Evolutionary conservation across 2,888 invertebrate genomes (phyloP).

Genomic region (Microplitis deprimator): DNA sequence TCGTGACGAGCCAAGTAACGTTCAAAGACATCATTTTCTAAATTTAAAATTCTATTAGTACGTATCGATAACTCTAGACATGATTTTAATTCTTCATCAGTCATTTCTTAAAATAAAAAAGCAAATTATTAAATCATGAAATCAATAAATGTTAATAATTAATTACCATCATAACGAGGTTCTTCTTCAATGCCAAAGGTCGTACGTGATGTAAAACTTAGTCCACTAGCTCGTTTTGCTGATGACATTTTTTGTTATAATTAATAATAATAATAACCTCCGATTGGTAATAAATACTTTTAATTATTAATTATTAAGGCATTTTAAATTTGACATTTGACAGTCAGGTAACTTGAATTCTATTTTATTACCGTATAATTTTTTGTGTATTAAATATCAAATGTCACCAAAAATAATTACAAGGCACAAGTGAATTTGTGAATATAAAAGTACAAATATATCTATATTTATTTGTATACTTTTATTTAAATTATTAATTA

Average conservation of each 20-base stretch:
- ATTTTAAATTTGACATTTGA: neutral
- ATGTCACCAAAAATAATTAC: no score
- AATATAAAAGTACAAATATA: no score
- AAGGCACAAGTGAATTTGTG: no score
- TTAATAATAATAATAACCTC: neutral
- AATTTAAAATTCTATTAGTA: constrained; percentile 61
- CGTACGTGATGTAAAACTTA: constrained; percentile 47
- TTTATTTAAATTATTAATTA: neutral
- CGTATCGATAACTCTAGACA: constrained; percentile 52
- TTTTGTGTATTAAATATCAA: no score
- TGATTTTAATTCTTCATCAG: constrained; percentile 55
- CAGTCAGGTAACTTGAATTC: neutral
- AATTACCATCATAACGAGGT: constrained; percentile 50
- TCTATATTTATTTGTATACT: neutral
- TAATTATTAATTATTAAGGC: no score
- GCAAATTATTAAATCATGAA: constrained; percentile 17
- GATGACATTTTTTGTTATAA: constrained; percentile 44
- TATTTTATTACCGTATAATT: no score
- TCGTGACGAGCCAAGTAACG: constrained; percentile 72
- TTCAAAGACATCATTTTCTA: constrained; percentile 75
- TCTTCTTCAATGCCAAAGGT: constrained; percentile 47
- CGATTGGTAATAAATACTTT: neutral
- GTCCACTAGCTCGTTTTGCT: constrained; percentile 46
- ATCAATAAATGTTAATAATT: neutral
- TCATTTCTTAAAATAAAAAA: constrained; percentile 54